A percentile compares a stretch with the other conserved stretches of the same genome.
Evolutionary conservation across 2,113 vertebrate genomes (phyloP).

Genomic region (Mellivora capensis): DNA sequence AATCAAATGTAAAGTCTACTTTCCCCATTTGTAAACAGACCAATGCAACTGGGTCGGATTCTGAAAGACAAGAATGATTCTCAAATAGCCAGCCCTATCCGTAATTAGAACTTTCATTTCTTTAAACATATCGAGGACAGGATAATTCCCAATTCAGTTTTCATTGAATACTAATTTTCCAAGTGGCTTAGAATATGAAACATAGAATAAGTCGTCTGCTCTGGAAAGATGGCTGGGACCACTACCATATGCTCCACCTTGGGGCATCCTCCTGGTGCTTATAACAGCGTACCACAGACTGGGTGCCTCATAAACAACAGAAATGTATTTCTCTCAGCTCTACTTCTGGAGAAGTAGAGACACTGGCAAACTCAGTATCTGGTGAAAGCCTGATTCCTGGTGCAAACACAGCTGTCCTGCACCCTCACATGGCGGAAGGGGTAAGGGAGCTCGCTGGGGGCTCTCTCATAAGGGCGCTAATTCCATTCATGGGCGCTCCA

Average conservation of each 20-base stretch:
- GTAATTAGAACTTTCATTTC: constrained; percentile 24
- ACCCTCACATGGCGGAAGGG: neutral
- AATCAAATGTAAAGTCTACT: constrained; percentile 42
- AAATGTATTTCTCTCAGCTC: neutral
- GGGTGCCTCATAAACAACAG: neutral
- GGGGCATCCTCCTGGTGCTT: neutral
- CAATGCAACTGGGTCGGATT: constrained; percentile 29
- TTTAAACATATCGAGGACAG: constrained; percentile 61
- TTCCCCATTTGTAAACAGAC: constrained; percentile 57
- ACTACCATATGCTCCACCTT: constrained; percentile 6
- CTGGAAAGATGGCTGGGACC: neutral
- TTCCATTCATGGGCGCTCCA: neutral
- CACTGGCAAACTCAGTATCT: neutral
- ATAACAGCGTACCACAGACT: neutral
- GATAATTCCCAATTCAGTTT: constrained; percentile 42
- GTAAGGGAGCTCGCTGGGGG: neutral
- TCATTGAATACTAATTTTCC: constrained; percentile 8
- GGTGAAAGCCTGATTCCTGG: neutral
- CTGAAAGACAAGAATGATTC: constrained; percentile 68
- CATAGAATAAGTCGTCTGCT: constrained; percentile 27
- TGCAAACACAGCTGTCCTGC: neutral
- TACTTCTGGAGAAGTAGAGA: neutral
- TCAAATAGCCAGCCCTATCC: constrained; percentile 55
- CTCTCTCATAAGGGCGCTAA: neutral
- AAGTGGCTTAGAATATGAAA: neutral